These are phyloP conservation scores for Eupleurogrammus muticus DNA, from an alignment of 2,797 vertebrate genomes.

Conservation along the genomic window DNA sequence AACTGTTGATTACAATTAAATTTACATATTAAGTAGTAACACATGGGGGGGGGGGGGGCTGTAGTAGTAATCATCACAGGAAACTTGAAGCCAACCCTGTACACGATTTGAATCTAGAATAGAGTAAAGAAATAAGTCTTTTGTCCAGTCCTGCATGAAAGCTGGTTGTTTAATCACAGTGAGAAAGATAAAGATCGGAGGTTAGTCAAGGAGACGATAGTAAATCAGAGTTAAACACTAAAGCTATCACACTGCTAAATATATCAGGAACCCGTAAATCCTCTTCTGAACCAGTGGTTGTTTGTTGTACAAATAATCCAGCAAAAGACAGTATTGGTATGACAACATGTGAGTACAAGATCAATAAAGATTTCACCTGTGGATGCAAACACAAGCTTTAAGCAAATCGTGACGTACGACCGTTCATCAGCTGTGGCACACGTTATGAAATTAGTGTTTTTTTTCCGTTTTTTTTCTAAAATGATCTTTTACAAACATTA, in stretches of 20 bases:
- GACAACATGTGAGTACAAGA: background rate
- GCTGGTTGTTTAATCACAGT: slow-evolving; percentile 69
- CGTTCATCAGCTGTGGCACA: slow-evolving; percentile 27
- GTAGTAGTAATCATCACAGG: slow-evolving; percentile 30
- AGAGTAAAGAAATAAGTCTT: slow-evolving; percentile 25
- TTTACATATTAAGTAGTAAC: slow-evolving; percentile 53
- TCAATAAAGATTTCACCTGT: slow-evolving; percentile 4
- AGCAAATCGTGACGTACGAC: slow-evolving; percentile 57
- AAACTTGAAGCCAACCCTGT: slow-evolving; percentile 32
- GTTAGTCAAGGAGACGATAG: slow-evolving; percentile 48
- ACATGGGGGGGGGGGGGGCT: slow-evolving; percentile 21
- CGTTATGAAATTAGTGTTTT: slow-evolving; percentile 28
- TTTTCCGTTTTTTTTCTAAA: slow-evolving; percentile 39
- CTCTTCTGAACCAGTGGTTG: slow-evolving; percentile 11
- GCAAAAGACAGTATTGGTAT: slow-evolving; percentile 12
- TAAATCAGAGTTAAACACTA: slow-evolving; percentile 22
- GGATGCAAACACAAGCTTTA: slow-evolving; percentile 59
- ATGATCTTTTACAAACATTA: slow-evolving; percentile 70
- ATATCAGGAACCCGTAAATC: slow-evolving; percentile 23
- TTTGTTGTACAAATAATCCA: slow-evolving; percentile 27
- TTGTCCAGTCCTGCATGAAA: slow-evolving; percentile 24
- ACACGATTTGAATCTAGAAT: slow-evolving; percentile 43
- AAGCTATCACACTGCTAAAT: slow-evolving; percentile 21
- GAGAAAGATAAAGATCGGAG: slow-evolving; percentile 58
- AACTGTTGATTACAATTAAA: slow-evolving; percentile 62